Percentiles rank a stretch among this genome's conserved stretches.
Evolutionary conservation across 2,113 vertebrate genomes (phyloP).

Genomic region (Progne subis): DNA sequence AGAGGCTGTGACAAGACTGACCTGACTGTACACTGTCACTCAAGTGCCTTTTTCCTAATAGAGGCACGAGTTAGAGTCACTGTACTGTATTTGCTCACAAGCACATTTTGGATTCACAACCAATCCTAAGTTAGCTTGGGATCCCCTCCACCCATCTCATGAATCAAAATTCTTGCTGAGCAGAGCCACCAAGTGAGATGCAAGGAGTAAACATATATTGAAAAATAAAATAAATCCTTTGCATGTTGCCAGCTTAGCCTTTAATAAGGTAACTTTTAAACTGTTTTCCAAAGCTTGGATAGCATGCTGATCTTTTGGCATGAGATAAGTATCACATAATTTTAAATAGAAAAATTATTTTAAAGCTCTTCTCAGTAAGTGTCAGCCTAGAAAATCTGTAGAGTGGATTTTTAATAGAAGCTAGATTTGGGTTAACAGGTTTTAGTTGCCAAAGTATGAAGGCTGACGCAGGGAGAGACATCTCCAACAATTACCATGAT

Average conservation of each 20-base stretch:
- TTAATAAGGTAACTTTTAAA: neutral
- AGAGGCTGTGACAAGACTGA: neutral
- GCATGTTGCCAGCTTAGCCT: neutral
- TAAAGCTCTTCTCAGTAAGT: neutral
- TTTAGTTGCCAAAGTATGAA: neutral
- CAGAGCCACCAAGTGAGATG: neutral
- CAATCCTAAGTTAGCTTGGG: neutral
- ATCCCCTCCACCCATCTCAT: neutral
- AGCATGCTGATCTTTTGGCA: neutral
- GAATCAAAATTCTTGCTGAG: neutral
- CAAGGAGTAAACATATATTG: neutral
- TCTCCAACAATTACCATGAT: neutral
- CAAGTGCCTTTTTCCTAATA: neutral
- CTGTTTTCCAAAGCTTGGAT: neutral
- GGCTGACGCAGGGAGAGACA: neutral
- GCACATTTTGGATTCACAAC: neutral
- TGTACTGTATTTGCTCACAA: neutral
- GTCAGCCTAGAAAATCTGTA: neutral
- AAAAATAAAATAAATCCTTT: neutral
- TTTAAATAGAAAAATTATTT: neutral
- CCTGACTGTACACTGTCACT: no score
- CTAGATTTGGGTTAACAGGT: neutral
- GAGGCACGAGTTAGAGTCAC: accelerated
- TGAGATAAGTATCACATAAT: neutral
- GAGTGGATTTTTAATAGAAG: neutral